Evolutionary conservation across 2,113 vertebrate species (phyloP).

Genomic region (Antidorcas marsupialis): DNA sequence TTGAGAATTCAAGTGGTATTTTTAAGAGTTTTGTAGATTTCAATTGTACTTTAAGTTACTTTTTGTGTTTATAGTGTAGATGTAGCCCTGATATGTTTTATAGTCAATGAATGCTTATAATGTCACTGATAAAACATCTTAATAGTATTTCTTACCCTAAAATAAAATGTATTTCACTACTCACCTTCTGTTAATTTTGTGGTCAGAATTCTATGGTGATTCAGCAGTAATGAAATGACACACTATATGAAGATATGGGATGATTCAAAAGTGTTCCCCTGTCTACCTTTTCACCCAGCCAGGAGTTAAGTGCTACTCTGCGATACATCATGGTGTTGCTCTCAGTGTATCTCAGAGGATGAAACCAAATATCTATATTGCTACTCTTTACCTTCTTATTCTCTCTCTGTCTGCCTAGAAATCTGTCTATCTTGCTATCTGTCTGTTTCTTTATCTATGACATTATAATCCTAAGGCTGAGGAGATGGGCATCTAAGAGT

Average conservation of each 20-base stretch:
- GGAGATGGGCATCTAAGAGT: neutral
- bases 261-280: neutral
- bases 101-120: neutral
- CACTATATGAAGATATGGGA: neutral
- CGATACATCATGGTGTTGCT: neutral
- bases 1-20: conserved; percentile 13
- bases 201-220: neutral
- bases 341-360: neutral
- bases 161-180: neutral
- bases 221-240: neutral
- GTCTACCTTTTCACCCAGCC: neutral
- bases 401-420: neutral
- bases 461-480: neutral
- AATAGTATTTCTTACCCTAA: neutral
- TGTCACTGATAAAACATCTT: conserved; percentile 35
- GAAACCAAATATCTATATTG: neutral
- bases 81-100: conserved; percentile 2
- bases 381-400: neutral
- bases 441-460: neutral
- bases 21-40: conserved; percentile 32
- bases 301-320: neutral
- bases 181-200: conserved; percentile 42
- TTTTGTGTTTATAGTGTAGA: neutral
- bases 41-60: neutral
- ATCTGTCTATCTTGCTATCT: neutral